Conservation (phyloP, 30 jellyfish, hydroid and myxozoan genomes). For the Aurelia sp. region DNA sequence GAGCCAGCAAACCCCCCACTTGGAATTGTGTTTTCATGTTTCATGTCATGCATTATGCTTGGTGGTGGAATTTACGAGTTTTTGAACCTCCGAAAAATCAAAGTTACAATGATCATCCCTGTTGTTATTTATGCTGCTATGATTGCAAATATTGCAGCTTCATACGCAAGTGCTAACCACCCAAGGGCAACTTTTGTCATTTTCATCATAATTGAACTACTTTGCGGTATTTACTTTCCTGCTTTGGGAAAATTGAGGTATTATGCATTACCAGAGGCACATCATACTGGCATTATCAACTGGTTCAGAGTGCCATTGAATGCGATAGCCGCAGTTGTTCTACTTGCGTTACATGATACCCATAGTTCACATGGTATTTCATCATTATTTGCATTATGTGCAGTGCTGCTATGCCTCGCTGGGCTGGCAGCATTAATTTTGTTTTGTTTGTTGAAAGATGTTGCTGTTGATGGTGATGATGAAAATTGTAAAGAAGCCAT, state of each 20-base stretch:
- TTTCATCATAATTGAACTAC: constrained; percentile 78
- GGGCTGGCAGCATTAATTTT: constrained; percentile 80
- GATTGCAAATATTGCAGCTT: constrained; percentile 87
- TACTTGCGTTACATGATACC: constrained; percentile 89
- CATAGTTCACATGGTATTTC: constrained; percentile 94
- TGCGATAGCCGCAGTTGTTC: constrained; percentile 84
- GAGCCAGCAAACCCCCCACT: constrained; percentile 94
- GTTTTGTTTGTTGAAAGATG: constrained; percentile 38
- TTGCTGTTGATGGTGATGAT: constrained; percentile 37
- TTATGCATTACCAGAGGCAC: constrained; percentile 79
- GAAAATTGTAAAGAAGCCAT: constrained; percentile 13
- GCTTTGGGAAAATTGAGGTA: constrained; percentile 86
- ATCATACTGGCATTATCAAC: constrained; percentile 85
- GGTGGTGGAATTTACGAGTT: constrained; percentile 77
- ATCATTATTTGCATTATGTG: constrained; percentile 88
- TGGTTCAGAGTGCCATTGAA: constrained; percentile 97
- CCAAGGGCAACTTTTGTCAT: constrained; percentile 84
- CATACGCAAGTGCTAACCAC: constrained; percentile 91
- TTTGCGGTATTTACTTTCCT: constrained; percentile 95
- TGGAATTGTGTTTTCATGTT: constrained; percentile 92
- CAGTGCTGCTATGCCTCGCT: constrained; percentile 80
- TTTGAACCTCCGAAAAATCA: constrained; percentile 27
- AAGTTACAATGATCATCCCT: constrained; percentile 52
- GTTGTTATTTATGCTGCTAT: constrained; percentile 82
- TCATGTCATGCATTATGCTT: constrained; percentile 93